These are phyloP conservation scores for Ophiodon elongatus DNA, from an alignment of 2,113 vertebrate species.

Conservation along the genomic window DNA sequence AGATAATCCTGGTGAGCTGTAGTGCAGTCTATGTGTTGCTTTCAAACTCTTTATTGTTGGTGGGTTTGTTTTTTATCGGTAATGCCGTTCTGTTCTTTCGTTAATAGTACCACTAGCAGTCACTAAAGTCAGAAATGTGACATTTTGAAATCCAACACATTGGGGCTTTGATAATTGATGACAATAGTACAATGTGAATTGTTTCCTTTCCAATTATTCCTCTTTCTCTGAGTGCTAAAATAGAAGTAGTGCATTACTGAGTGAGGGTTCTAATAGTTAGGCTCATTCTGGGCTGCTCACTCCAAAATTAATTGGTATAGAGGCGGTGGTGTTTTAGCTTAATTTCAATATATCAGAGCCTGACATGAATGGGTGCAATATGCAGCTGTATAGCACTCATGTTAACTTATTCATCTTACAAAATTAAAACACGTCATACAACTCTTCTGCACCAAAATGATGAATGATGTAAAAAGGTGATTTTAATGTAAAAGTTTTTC, in stretches of 20 bases:
- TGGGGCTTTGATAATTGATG: background rate
- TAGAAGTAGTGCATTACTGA: slow-evolving; percentile 33
- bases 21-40: background rate
- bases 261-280: slow-evolving; percentile 25
- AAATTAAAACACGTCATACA: background rate
- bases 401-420: slow-evolving; percentile 1
- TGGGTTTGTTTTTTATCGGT: background rate
- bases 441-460: background rate
- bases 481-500: background rate
- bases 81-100: background rate
- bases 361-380: slow-evolving; percentile 2
- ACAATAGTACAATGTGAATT: slow-evolving; percentile 14
- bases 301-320: slow-evolving; percentile 16
- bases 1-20: too few relatives aligned
- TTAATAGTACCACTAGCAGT: background rate
- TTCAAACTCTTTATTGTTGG: background rate
- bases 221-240: slow-evolving; percentile 29
- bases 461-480: too few relatives aligned
- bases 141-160: slow-evolving; percentile 20
- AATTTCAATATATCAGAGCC: slow-evolving; percentile 9
- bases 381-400: background rate
- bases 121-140: background rate
- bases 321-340: background rate
- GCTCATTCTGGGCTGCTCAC: background rate
- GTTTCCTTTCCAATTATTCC: slow-evolving; percentile 16